These are phyloP conservation scores for Diadema setosum DNA, from an alignment of 35 echinoderm and acorn worm species.

Conservation along the genomic window DNA sequence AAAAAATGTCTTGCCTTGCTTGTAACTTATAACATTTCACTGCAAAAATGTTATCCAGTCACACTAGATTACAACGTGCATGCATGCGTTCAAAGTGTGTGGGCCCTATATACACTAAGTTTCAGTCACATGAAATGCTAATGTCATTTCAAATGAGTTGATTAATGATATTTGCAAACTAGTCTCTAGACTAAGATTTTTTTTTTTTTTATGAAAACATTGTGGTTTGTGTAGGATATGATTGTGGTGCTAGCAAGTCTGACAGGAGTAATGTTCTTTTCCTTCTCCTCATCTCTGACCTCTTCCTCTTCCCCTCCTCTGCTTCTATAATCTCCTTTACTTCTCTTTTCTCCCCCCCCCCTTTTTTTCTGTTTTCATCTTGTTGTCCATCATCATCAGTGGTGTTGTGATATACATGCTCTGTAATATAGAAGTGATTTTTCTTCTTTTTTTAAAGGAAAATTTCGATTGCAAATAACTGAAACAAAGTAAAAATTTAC, in stretches of 20 bases:
- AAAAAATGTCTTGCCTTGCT: too few species aligned
- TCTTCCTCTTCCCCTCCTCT: not conserved
- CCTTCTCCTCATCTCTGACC: not conserved
- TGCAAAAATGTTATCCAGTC: too few species aligned
- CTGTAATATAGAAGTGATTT: not conserved
- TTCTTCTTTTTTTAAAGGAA: not conserved
- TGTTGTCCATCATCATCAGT: too few species aligned
- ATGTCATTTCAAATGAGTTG: not conserved
- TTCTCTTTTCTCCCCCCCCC: not conserved
- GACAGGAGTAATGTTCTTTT: not conserved
- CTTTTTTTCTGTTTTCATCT: not conserved
- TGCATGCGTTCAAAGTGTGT: too few species aligned
- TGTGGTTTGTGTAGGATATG: not conserved
- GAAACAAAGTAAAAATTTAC: too few species aligned
- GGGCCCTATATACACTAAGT: too few species aligned
- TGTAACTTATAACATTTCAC: too few species aligned
- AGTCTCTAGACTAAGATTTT: not conserved
- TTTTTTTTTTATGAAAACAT: not conserved
- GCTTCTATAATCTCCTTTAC: not conserved
- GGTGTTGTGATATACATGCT: too few species aligned
- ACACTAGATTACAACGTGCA: too few species aligned
- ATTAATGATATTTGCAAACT: not conserved
- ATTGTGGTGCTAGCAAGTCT: not conserved
- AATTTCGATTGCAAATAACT: too few species aligned
- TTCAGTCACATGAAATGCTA: too few species aligned